Evolutionary conservation across 2,113 vertebrate genomes (phyloP), one percentile per base, ranked within the genome.

Genomic region (Megaceryle maxima): DNA sequence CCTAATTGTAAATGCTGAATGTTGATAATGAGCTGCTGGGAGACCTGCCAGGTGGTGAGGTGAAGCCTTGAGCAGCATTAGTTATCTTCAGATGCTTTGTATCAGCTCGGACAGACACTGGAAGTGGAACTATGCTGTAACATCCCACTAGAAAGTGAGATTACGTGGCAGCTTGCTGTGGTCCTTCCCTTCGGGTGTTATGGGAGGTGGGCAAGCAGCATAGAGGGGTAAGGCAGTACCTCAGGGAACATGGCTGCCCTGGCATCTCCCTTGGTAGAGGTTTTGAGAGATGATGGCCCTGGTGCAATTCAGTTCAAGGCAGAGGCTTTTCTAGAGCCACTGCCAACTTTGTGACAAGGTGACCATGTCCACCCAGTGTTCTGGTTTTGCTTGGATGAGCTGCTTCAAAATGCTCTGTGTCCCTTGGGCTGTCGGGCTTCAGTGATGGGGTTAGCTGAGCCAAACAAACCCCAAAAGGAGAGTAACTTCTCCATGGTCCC

Each of bases 41-140:
- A 37, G 6, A 66, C 33, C 44, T 53, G 21, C 31, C 25, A 5
- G 0, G 13, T 43, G 37, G 39, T 41, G 20, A 31, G 18, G 31
- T 62, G 22, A 39, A 59, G 55, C 35, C 44, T 77, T 41, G 60
- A 33, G 41, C 16, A 19, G 35, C 9, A 1, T 41, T 41, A 5
- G 39, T 37, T 56, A 6, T 16, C 48, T 50, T 55, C 15, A 20
- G 39, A 4, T 60, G 63, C 29, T 46, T 37, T 73, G 17, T 18
- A 0, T 8, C 5, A 13, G 10, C 41, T 48, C 33, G 25, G 48
- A 2, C 13, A 50, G 57, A 6, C 0, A 0, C 1, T 29, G 22
- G 73, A 51, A 76, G 55, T 29, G 33, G 76, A 68, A n/a, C 39
- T 39, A 0, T 13, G 55, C n/a, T 29, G 25, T 17, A 2, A 12